Evolutionary conservation across 1,140 invertebrate genomes (phyloP), one percentile per base, ranked within the genome.

Genomic region (Drosophila cardini): DNA sequence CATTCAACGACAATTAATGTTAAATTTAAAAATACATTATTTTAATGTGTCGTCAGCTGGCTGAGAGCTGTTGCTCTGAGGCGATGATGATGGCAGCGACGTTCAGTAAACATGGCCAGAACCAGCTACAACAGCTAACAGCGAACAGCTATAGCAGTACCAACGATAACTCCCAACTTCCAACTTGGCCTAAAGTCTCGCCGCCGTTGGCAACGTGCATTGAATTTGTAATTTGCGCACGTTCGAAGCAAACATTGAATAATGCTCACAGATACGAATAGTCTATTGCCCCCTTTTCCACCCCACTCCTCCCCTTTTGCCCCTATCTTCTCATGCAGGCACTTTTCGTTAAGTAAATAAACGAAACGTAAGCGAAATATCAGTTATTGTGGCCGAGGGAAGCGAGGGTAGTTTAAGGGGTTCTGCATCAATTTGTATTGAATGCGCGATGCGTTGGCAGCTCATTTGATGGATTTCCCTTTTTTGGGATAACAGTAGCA

Each of bases 21-120:
- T 84, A 84, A 89, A 87, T 87, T 87, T 89, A 87, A 89, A 87
- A 87, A 89, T 89, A 87, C 83, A 87, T 87, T 87, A 89, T 89
- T 87, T 87, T 83, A 89, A 87, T 87, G 83, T 87, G 83, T 86
- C 83, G 76, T 80, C 84, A 79, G 78, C 69, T 72, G 60, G 56
- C 56, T 72, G 78, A 70, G 61, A 63, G 78, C 61, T 50, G 30
- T 42, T n/a, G 71, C 46, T 34, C 38, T 38, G 60, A 65, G 60
- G 76, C 78, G 68, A 67, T 64, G 72, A 76, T 80, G 78, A 80
- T 80, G 74, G 48, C 69, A 57, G 36, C 64, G 46, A 58, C 56
- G 64, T 69, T 68, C 40, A 34, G 78, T 57, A 81, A 69, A 85
- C 77, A 85, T 56, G 58, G 63, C 36, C 65, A 55, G 52, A 55